Evolutionary conservation across 1,140 invertebrate species (phyloP).

Genomic region (Apis florea): DNA sequence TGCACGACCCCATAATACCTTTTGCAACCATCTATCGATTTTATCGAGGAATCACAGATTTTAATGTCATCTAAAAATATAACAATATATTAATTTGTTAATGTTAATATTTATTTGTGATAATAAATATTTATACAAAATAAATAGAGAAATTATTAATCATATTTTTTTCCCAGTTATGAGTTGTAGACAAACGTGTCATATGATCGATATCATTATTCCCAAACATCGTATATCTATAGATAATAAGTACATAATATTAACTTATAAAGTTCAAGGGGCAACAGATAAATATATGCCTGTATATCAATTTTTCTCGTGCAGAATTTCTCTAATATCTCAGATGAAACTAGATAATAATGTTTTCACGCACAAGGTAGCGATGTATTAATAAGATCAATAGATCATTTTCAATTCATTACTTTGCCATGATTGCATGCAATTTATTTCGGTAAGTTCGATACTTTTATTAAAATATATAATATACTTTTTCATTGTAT

Average conservation of each 20-base stretch:
- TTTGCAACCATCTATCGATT: slow-evolving; percentile 20
- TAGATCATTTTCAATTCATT: slow-evolving; percentile 45
- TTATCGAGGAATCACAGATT: background rate
- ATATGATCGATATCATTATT: slow-evolving; percentile 40
- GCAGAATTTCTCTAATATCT: slow-evolving; percentile 31
- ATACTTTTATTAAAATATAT: background rate
- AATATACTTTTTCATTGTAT: background rate
- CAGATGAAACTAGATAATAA: slow-evolving; percentile 45
- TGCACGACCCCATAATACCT: background rate
- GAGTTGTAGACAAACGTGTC: background rate
- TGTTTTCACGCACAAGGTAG: slow-evolving; percentile 23
- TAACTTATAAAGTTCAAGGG: slow-evolving; percentile 63
- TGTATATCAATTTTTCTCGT: slow-evolving; percentile 45
- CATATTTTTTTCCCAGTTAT: background rate
- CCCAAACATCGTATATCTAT: slow-evolving; percentile 31
- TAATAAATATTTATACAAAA: background rate
- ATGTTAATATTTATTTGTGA: background rate
- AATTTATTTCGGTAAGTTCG: slow-evolving; percentile 19
- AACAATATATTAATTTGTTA: background rate
- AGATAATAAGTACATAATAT: slow-evolving; percentile 54
- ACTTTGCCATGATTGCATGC: slow-evolving; percentile 30
- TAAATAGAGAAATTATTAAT: background rate
- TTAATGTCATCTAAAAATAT: background rate
- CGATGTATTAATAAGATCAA: slow-evolving; percentile 41
- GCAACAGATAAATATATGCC: slow-evolving; percentile 61